These are phyloP conservation scores for Exephanes ischioxanthus DNA, from an alignment of 2,888 invertebrate genomes.

Conservation along the genomic window DNA sequence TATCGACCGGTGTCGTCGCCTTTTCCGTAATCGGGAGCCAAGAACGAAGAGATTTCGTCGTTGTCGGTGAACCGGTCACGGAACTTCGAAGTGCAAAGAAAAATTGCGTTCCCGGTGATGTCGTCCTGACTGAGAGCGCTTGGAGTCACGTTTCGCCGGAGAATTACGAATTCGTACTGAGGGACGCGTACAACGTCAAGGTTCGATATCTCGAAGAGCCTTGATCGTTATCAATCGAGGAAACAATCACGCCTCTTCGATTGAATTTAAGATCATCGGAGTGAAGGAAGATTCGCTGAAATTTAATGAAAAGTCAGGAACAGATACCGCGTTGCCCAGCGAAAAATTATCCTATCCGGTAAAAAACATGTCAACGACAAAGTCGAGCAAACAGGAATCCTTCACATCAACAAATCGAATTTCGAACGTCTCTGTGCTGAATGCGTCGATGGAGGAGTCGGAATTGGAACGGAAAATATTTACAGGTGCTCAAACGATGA, in stretches of 20 bases:
- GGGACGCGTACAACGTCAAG: slow-evolving; percentile 85
- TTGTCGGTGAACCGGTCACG: slow-evolving; percentile 86
- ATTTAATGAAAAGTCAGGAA: neutral
- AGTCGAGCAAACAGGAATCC: neutral
- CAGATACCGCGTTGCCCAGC: neutral
- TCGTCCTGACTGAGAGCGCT: slow-evolving; percentile 86
- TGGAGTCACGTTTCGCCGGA: slow-evolving; percentile 87
- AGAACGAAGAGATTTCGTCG: slow-evolving; percentile 86
- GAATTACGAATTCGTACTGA: slow-evolving; percentile 84
- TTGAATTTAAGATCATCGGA: slow-evolving; percentile 19
- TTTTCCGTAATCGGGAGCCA: slow-evolving; percentile 87
- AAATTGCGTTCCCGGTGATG: slow-evolving; percentile 86
- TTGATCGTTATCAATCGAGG: neutral
- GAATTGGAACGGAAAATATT: slow-evolving; percentile 39
- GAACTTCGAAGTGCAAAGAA: slow-evolving; percentile 87
- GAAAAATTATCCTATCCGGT: neutral
- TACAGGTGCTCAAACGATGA: slow-evolving; percentile 7
- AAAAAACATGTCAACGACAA: neutral
- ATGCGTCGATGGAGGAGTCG: slow-evolving; percentile 5
- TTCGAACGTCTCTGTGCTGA: neutral
- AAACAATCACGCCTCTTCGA: neutral
- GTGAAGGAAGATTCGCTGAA: slow-evolving; percentile 9
- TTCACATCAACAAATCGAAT: neutral
- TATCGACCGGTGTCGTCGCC: slow-evolving; percentile 87
- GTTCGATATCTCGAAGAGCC: slow-evolving; percentile 74